Evolutionary conservation across 2,797 vertebrate species (phyloP), one percentile per base, ranked within the genome.

Genomic region (Antrozous pallidus): DNA sequence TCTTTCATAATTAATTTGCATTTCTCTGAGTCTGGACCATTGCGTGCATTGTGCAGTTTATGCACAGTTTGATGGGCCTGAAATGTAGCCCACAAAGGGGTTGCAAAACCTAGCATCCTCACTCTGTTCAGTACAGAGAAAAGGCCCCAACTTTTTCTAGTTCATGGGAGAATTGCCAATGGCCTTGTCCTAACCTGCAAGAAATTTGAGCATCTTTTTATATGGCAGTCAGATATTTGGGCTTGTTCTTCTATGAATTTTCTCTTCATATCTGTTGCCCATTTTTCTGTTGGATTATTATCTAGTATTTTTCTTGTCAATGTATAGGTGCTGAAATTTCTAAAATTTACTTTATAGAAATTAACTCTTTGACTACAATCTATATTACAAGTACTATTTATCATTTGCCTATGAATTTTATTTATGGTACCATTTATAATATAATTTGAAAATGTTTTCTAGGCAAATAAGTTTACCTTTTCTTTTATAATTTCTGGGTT

Each of bases 231-330:
- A 16, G 56, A 58, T 91, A 82, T 82, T 49, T 58, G 49, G 11
- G 94, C 33, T 91, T 71, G 61, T 22, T 80, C 54, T 91, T 84
- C 70, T 79, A 13, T 71, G 75, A 90, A 75, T 87, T 87, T 81
- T 84, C 79, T 86, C 38, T 49, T 58, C 40, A 40, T 49, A 74
- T 61, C n/a, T 87, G 7, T 83, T 89, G 28, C 51, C 54, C 16
- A 79, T 91, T 89, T 93, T 88, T 69, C 67, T 82, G 28, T 26
- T 24, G 20, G 4, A 80, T 63, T 63, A 58, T 13, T 78, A 58
- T 58, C 24, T 78, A 86, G 20, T n/a, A 38, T 91, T 89, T 85
- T 91, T 89, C 54, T 94, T 81, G 9, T 88, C 61, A 45, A 82
- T 47, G 73, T 90, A 65, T 70, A 51, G 42, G 33, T 88, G 42